A percentile compares a stretch with the other conserved stretches of the same genome.
Conservation (phyloP, 2,113 vertebrate genomes). For the Lophura nycthemera region DNA sequence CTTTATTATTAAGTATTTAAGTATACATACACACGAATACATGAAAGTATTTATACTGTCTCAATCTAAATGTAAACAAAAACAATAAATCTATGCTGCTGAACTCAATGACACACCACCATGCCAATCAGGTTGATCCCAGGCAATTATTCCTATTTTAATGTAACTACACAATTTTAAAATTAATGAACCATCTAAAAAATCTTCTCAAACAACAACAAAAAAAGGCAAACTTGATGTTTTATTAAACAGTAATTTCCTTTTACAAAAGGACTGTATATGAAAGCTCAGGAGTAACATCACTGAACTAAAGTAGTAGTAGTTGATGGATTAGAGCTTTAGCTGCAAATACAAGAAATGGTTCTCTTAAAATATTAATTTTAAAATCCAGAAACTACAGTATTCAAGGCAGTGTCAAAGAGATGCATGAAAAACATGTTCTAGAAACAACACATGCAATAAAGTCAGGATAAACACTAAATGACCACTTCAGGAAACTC, state of each 20-base stretch:
- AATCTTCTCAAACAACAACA: background rate
- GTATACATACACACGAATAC: background rate
- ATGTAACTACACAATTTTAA: background rate
- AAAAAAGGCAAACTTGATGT: background rate
- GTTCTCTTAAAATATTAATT: background rate
- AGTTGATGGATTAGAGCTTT: background rate
- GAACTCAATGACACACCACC: background rate
- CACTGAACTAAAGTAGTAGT: background rate
- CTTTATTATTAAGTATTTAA: background rate
- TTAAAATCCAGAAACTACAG: background rate
- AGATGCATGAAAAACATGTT: background rate
- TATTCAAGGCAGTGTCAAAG: background rate
- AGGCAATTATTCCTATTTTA: background rate
- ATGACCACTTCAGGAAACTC: background rate
- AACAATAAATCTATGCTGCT: background rate
- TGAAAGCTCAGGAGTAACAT: background rate
- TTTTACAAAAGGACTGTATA: background rate
- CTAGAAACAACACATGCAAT: rapidly evolving
- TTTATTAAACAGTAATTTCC: background rate
- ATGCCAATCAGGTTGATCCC: background rate
- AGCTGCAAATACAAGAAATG: background rate
- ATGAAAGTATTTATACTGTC: background rate
- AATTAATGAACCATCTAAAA: background rate
- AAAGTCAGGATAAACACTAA: background rate
- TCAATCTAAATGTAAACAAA: background rate